phyloP scores from a whole-genome alignment of 1,140 invertebrate genomes.

The Periplaneta americana region DNA sequence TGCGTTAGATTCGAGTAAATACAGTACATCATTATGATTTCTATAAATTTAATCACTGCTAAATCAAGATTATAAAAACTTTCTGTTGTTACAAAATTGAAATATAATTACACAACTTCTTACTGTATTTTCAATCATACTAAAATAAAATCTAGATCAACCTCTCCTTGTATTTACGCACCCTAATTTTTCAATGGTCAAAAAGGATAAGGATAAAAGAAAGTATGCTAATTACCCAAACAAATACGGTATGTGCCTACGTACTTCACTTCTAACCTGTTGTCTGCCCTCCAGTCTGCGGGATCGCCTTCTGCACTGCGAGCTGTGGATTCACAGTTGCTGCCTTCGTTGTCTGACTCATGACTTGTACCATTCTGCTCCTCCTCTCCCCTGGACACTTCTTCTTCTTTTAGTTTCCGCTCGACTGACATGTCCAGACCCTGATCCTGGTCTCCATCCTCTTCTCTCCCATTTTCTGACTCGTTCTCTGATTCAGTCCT shows the following conservation, averaged over 20 bases:
- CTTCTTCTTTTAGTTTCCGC: neutral
- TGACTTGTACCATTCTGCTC: neutral
- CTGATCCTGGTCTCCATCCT: neutral
- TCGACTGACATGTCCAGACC: constrained; percentile 9
- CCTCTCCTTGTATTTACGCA: no score
- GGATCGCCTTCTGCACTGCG: neutral
- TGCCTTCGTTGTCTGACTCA: neutral
- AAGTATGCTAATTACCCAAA: no score
- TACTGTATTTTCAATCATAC: no score
- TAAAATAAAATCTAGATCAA: no score
- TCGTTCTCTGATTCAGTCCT: neutral
- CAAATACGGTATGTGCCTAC: neutral
- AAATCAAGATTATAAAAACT: no score
- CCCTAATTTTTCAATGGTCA: no score
- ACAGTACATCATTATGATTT: no score
- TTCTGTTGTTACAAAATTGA: no score
- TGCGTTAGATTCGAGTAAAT: no score
- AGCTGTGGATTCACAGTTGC: neutral
- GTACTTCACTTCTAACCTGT: neutral
- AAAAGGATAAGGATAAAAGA: no score
- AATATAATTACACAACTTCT: no score
- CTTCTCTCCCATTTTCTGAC: neutral
- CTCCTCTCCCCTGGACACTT: neutral
- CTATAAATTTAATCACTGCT: no score
- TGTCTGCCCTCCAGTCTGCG: neutral